These are phyloP conservation scores for Caenorhabditis briggsae DNA, from an alignment of 1,140 invertebrate genomes.

Conservation along the genomic window DNA sequence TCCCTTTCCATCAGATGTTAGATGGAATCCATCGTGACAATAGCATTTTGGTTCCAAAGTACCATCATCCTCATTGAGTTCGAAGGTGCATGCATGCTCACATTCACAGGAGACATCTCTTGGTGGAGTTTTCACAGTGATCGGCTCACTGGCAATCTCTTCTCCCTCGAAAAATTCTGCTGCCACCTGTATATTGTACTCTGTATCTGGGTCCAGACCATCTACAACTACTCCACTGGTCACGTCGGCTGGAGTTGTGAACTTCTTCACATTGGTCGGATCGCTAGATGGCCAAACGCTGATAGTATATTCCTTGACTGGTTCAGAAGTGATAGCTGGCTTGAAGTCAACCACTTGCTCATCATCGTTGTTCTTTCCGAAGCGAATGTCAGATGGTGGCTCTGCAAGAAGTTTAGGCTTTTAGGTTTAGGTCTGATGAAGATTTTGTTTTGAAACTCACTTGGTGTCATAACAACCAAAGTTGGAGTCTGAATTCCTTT, in stretches of 20 bases:
- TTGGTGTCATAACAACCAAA: constrained; percentile 73
- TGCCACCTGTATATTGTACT: constrained; percentile 73
- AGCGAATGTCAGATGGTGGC: constrained; percentile 71
- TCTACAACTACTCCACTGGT: constrained; percentile 67
- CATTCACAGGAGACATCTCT: constrained; percentile 76
- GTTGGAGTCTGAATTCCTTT: constrained; percentile 73
- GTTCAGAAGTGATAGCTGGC: constrained; percentile 70
- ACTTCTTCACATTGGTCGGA: constrained; percentile 57
- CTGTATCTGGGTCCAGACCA: constrained; percentile 71
- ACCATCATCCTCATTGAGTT: constrained; percentile 67
- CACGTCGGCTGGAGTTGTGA: constrained; percentile 62
- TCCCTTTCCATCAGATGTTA: constrained; percentile 70
- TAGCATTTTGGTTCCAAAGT: constrained; percentile 69
- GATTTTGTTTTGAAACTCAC: constrained; percentile 61
- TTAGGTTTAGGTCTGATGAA: background rate
- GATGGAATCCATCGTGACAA: constrained; percentile 72
- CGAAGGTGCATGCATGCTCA: constrained; percentile 74
- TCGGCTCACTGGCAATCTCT: constrained; percentile 64
- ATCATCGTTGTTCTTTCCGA: constrained; percentile 77
- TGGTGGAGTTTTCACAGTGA: constrained; percentile 71
- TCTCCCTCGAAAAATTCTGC: constrained; percentile 71
- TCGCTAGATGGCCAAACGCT: constrained; percentile 68
- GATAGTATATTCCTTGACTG: constrained; percentile 69
- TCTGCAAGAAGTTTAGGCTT: constrained; percentile 57
- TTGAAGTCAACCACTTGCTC: constrained; percentile 77